Base-by-base conservation (phyloP, 2,113 vertebrate species). In the Octodon degus region DNA sequence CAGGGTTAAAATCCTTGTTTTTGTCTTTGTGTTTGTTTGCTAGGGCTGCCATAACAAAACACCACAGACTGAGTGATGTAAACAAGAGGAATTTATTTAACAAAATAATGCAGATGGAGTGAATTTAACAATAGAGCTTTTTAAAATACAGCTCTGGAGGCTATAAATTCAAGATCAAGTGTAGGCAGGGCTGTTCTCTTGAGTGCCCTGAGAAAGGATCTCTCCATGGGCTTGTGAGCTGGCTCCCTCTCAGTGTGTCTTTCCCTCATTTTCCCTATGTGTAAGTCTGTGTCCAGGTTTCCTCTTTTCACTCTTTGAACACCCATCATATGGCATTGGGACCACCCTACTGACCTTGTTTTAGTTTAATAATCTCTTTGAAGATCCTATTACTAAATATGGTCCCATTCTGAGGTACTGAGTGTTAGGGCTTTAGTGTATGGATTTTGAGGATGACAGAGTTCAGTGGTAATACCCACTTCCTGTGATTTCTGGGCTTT, bases 121-220 rank as follows among this genome's bases (percentile, higher is more conserved):
- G 76, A 50, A 34, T 81, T 77, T 20, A 65, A 53, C 3, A 27
- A 32, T 11, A 37, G 11, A 30, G 81, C 25, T 47, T 55, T 82
- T 91, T 53, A 86, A 53, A 86, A 67, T 25, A 2, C 19, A 2
- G 11, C 68, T 94, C 68, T 76, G 80, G 24, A 58, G 25, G 22
- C 47, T 12, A 37, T 34, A 74, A 24, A 8, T n/a, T 24, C 68
- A 58, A 89, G 84, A 53, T 20, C n/a, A 16, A 82, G 11, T 55
- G 37, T 67, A 30, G 5, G 8, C 34, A 53, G 58, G 9, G 53
- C 0, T 12, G 8, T 11, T 94, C 34, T 20, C 63, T 47, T 14
- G 53, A 79, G 72, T 9, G 0, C 0, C 3, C 2, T 0, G 2
- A 65, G 20, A 14, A 11, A 37, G 20, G 22, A 4, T 43, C 19